These are phyloP conservation scores for Drosophila pachea DNA, from an alignment of 1,140 invertebrate genomes.

Conservation along the genomic window DNA sequence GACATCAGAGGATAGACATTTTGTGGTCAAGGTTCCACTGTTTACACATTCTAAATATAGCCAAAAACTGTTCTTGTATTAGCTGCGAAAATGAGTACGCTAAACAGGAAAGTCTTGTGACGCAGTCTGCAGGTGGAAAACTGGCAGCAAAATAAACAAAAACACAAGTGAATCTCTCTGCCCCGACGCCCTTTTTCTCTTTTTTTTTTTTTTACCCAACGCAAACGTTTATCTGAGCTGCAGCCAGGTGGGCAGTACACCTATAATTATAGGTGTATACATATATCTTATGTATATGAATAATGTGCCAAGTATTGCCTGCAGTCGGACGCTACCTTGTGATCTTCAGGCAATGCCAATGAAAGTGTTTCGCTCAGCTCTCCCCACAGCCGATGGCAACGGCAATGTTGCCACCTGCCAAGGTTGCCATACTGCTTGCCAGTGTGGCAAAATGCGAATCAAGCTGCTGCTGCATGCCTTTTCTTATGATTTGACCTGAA, in stretches of 20 bases:
- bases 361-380: constrained; percentile 41
- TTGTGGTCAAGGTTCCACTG: constrained; percentile 64
- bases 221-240: constrained; percentile 35
- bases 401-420: constrained; percentile 52
- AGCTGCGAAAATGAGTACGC: constrained; percentile 37
- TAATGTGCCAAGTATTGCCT: constrained; percentile 22
- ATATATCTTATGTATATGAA: constrained; percentile 7
- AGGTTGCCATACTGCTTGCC: constrained; percentile 58
- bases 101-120: constrained; percentile 65
- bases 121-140: constrained; percentile 68
- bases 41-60: constrained; percentile 67
- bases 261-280: constrained; percentile 4
- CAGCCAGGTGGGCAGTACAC: constrained; percentile 41
- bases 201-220: constrained; percentile 24
- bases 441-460: constrained; percentile 62
- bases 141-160: constrained; percentile 52
- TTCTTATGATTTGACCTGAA: constrained; percentile 47
- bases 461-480: constrained; percentile 51
- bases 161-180: constrained; percentile 10
- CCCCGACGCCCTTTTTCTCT: constrained; percentile 18
- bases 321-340: constrained; percentile 50
- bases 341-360: constrained; percentile 62
- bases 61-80: constrained; percentile 11
- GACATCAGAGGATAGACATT: constrained; percentile 66
- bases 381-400: constrained; percentile 52